Base-by-base conservation (phyloP, 2,888 invertebrate species). In the Ophion ventricosus region DNA sequence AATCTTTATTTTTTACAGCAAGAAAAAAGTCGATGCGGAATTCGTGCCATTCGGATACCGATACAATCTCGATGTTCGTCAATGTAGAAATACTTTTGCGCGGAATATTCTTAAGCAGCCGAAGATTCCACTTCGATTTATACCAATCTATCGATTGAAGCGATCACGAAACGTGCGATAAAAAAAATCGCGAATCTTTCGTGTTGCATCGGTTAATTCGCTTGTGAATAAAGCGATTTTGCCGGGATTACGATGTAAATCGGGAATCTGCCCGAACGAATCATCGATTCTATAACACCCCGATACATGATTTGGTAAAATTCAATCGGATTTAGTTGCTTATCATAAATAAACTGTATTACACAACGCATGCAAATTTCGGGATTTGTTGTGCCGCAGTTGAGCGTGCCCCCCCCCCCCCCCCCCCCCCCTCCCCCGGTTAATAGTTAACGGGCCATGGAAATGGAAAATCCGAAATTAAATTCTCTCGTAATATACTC, bases 331-430 rank as follows among this genome's bases (percentile, higher is more conserved):
- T 40, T 43, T 59, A n/a, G 59, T 40, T n/a, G 59, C n/a, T 59
- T 43, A 25, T 61, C 63, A 74, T 63, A 63, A 74, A 63, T 74
- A 74, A 74, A 74, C 63, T n/a, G 26, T 74, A 20, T 54, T 29
- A 29, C 26, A 54, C n/a, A 20, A 74, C 63, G 49, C 11, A 49
- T 74, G 63, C 29, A 54, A 63, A 63, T 74, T 54, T 43, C 11
- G 5, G 63, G 26, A 49, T 74, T 74, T 43, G 73, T 73, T 40
- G 20, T 43, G 25, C 59, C 1, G n/a, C 17, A 20, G 23, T 14
- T 4, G 14, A 0, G 49, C 1, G 17, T 49, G 17, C 14, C 3
- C 49, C 5, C 49, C 49, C 49, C 49, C 49, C 14, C 49, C 49
- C 17, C 17, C 2, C 11, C 14, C 43, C 43, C 14, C 11, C 17